These are phyloP conservation scores for Mimumesa dahlbomi DNA, from an alignment of 2,888 invertebrate genomes.

Conservation along the genomic window DNA sequence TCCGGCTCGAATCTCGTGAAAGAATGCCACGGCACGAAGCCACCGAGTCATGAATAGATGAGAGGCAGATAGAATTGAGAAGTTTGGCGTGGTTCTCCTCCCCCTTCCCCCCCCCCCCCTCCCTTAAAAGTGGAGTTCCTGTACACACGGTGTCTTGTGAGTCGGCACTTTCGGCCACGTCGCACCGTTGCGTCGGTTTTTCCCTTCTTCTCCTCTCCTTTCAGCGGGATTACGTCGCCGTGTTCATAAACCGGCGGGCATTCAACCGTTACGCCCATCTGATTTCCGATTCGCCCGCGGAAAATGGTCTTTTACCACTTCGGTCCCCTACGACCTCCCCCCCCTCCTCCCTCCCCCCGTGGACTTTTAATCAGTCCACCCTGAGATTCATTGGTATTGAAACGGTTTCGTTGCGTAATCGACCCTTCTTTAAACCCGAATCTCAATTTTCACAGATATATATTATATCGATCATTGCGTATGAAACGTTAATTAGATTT, in stretches of 20 bases:
- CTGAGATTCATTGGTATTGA: constrained; percentile 2
- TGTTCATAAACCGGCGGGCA: constrained; percentile 33
- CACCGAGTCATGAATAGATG: constrained; percentile 74
- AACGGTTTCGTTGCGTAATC: neutral
- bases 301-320: constrained; percentile 19
- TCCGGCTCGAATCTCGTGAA: constrained; percentile 32
- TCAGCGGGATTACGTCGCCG: constrained; percentile 40
- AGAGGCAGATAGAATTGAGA: constrained; percentile 71
- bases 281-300: constrained; percentile 35
- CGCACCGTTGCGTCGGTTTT: neutral
- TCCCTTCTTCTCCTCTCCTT: neutral
- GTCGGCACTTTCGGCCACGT: constrained; percentile 38
- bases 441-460: too few relatives aligned
- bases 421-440: too few relatives aligned
- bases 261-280: constrained; percentile 25
- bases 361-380: constrained; percentile 6
- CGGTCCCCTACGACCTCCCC: neutral
- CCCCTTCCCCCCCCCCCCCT: too few relatives aligned
- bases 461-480: too few relatives aligned
- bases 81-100: constrained; percentile 46
- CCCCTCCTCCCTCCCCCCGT: neutral
- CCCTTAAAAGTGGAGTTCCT: constrained; percentile 22
- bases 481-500: too few relatives aligned
- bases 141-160: constrained; percentile 16
- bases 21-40: constrained; percentile 53